phyloP scores from a whole-genome alignment of 2,888 invertebrate genomes.

The Lasioglossum morio region DNA sequence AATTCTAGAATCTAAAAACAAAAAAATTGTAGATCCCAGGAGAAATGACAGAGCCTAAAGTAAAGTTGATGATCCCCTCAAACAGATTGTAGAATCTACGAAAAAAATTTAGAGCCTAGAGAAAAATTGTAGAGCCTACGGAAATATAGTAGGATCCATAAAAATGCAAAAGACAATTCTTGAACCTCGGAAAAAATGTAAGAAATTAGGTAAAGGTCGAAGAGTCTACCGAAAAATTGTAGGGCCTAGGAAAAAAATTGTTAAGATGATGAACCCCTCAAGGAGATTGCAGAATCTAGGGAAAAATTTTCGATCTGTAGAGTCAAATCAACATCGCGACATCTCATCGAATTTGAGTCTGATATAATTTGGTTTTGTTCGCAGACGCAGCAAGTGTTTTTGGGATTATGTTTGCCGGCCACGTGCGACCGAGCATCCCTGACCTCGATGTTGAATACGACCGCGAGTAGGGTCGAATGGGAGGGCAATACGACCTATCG shows the following conservation, averaged over 20 bases:
- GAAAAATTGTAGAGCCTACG: no score
- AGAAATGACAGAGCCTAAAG: not conserved
- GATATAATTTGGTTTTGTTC: constrained; percentile 56
- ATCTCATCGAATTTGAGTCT: not conserved
- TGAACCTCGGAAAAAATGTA: not conserved
- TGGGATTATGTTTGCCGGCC: constrained; percentile 91
- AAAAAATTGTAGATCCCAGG: not conserved
- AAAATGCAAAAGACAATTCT: not conserved
- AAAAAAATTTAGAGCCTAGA: no score
- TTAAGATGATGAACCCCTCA: no score
- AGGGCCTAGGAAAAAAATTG: no score
- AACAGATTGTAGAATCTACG: no score
- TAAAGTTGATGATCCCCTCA: no score
- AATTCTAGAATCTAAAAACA: not conserved
- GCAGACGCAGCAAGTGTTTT: constrained; percentile 89
- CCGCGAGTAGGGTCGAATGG: constrained; percentile 82
- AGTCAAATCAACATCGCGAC: not conserved
- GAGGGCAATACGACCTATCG: constrained; percentile 85
- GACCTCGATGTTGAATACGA: constrained; percentile 81
- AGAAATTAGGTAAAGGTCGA: not conserved
- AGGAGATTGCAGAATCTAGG: no score
- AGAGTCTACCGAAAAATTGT: no score
- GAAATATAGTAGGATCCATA: no score
- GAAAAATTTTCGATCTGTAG: not conserved
- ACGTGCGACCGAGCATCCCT: constrained; percentile 86